Evolutionary conservation across 2,888 invertebrate genomes (phyloP).

Genomic region (Chymomyza caudatula): DNA sequence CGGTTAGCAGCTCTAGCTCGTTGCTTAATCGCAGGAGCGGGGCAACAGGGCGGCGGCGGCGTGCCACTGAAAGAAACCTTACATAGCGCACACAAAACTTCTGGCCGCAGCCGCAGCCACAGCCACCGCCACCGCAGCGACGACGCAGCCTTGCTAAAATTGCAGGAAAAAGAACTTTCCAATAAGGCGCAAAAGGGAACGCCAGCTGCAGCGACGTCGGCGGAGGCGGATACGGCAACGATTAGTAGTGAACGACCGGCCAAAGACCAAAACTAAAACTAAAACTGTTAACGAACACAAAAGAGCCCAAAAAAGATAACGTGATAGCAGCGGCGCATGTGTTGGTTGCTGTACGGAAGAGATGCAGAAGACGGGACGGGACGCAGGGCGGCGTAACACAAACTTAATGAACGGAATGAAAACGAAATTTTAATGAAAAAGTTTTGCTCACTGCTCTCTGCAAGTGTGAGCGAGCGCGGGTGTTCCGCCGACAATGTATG

Average conservation of each 20-base stretch:
- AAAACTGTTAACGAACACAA: conserved; percentile 8
- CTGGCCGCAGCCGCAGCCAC: conserved; percentile 36
- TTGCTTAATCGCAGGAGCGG: neutral
- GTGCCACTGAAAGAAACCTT: neutral
- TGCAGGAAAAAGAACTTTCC: conserved; percentile 52
- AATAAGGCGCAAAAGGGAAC: conserved; percentile 23
- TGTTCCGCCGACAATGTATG: conserved; percentile 19
- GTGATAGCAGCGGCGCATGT: conserved; percentile 1
- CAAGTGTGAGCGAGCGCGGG: conserved; percentile 8
- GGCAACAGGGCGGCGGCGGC: conserved; percentile 24
- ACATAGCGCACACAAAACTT: conserved; percentile 1
- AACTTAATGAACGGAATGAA: conserved; percentile 56
- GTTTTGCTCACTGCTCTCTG: conserved; percentile 33
- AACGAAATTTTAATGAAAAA: conserved; percentile 66
- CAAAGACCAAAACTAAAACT: neutral
- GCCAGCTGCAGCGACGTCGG: conserved; percentile 20
- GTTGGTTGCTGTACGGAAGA: conserved; percentile 16
- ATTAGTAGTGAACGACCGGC: neutral
- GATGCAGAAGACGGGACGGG: conserved; percentile 25
- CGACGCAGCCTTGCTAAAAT: conserved; percentile 37
- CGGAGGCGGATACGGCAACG: neutral
- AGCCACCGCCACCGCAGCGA: neutral
- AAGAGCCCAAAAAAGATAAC: conserved; percentile 5
- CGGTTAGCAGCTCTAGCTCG: neutral
- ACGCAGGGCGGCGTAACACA: conserved; percentile 15